These are phyloP conservation scores for Willowsia nigromaculata DNA, from an alignment of 2,888 invertebrate genomes.

Conservation along the genomic window DNA sequence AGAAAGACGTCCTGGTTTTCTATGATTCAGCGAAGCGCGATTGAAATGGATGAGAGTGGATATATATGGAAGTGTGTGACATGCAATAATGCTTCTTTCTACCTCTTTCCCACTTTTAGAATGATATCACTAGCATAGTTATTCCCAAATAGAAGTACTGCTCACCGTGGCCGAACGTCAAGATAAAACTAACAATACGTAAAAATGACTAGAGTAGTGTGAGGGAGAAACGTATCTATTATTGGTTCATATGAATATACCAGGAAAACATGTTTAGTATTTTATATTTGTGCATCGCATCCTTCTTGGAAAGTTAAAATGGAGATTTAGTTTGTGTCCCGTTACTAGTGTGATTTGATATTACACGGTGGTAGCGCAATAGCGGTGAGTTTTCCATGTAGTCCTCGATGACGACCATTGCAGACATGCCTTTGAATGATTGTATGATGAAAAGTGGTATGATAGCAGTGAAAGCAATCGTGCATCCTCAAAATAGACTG, in stretches of 20 bases:
- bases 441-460: constrained; percentile 12
- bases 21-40: constrained; percentile 42
- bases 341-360: background rate
- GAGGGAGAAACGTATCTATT: background rate
- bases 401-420: background rate
- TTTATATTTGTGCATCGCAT: constrained; percentile 2
- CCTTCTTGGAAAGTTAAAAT: constrained; percentile 27
- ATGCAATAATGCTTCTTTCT: constrained; percentile 20
- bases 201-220: background rate
- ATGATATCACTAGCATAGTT: background rate
- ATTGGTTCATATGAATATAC: background rate
- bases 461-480: background rate
- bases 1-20: constrained; percentile 5
- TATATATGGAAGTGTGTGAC: constrained; percentile 27
- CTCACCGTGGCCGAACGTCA: no score
- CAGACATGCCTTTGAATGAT: background rate
- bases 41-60: constrained; percentile 58
- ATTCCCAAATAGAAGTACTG: background rate
- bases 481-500: no score
- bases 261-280: background rate
- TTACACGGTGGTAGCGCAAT: background rate
- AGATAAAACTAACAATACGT: background rate
- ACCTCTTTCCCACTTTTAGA: background rate
- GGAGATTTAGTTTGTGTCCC: background rate
- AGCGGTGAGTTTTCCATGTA: background rate